A percentile compares a stretch with the other conserved stretches of the same genome.
phyloP scores from a whole-genome alignment of 2,113 vertebrate species.

The Seriola aureovittata region DNA sequence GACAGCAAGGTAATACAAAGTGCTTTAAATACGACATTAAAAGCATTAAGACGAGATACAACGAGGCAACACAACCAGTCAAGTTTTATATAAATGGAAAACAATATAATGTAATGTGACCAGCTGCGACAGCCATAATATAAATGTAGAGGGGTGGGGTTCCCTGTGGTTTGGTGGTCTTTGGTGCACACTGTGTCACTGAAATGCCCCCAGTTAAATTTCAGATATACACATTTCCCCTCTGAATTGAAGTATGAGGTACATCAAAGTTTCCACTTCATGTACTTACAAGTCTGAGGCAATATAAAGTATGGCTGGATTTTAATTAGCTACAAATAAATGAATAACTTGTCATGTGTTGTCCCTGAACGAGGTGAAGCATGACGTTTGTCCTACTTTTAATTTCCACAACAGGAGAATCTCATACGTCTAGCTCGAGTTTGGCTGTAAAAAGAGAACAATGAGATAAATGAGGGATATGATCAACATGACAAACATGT shows the following conservation, averaged over 20 bases:
- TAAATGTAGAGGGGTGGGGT: too few species aligned
- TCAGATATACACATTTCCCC: background rate
- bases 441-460: constrained; percentile 25
- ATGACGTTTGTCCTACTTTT: constrained; percentile 39
- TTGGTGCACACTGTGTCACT: background rate
- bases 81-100: background rate
- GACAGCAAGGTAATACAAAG: too few species aligned
- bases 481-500: too few species aligned
- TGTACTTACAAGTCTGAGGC: background rate
- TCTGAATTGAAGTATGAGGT: background rate
- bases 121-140: background rate
- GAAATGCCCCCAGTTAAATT: background rate
- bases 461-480: background rate
- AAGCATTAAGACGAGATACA: too few species aligned
- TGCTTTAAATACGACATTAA: too few species aligned
- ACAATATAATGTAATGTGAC: background rate
- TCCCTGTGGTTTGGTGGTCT: background rate
- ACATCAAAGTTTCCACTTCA: background rate
- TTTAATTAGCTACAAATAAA: constrained; percentile 33
- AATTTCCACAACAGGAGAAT: constrained; percentile 35
- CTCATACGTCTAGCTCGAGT: constrained; percentile 36
- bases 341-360: background rate
- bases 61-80: too few species aligned
- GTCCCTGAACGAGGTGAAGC: constrained; percentile 9
- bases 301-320: background rate